A percentile compares a stretch with the other conserved stretches of the same genome.
These are phyloP conservation scores for Muntiacus reevesi DNA, from an alignment of 2,113 vertebrate species.

Conservation along the genomic window DNA sequence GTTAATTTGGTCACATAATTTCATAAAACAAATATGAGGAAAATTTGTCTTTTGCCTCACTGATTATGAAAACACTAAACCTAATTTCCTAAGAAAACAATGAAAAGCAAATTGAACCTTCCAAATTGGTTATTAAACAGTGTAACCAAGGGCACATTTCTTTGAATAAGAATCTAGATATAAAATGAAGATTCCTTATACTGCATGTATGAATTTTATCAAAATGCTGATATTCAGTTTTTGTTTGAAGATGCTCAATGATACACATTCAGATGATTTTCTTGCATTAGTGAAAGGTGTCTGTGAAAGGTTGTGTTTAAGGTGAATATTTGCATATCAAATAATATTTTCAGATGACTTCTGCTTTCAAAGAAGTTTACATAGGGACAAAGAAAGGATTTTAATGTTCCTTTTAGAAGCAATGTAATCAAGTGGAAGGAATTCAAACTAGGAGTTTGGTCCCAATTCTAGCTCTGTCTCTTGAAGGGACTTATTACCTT, in stretches of 20 bases:
- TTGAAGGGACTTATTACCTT: background rate
- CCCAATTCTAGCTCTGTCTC: background rate
- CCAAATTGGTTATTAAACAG: slow-evolving; percentile 64
- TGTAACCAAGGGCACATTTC: background rate
- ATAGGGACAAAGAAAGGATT: background rate
- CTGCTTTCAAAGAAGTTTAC: background rate
- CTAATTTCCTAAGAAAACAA: slow-evolving; percentile 73
- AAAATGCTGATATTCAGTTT: slow-evolving; percentile 36
- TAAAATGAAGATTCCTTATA: background rate
- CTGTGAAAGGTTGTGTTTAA: slow-evolving; percentile 36
- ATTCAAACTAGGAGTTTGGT: background rate
- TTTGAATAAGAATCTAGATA: background rate
- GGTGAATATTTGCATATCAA: slow-evolving; percentile 49
- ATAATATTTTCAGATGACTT: background rate
- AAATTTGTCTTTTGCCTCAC: slow-evolving; percentile 51
- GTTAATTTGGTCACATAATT: slow-evolving; percentile 72
- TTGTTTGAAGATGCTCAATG: background rate
- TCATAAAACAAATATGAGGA: slow-evolving; percentile 70
- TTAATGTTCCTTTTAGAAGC: background rate
- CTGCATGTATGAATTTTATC: background rate
- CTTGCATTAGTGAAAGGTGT: background rate
- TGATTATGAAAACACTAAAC: slow-evolving; percentile 68
- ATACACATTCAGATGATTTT: background rate
- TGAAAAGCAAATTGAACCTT: slow-evolving; percentile 71
- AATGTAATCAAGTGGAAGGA: background rate